phyloP scores from a whole-genome alignment of 2,113 vertebrate species.

The Anseranas semipalmata region DNA sequence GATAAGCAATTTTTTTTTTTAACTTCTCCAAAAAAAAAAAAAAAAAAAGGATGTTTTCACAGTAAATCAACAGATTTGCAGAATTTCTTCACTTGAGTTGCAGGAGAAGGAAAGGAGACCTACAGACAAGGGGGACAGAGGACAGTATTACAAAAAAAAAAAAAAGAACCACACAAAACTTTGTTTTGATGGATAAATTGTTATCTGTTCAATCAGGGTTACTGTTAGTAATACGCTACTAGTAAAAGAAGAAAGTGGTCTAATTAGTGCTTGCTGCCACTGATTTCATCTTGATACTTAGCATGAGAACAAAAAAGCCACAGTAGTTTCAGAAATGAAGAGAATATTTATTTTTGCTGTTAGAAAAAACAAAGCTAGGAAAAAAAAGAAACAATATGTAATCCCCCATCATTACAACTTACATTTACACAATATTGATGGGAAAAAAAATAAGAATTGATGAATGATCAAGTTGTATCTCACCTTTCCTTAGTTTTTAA shows the following conservation, averaged over 20 bases:
- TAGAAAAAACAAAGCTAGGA: not conserved
- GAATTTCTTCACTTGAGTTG: not conserved
- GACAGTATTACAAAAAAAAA: not conserved
- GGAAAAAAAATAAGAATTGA: not conserved
- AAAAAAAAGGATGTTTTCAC: too few species aligned
- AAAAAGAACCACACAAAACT: not conserved
- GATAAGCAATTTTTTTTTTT: too few species aligned
- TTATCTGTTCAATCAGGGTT: not conserved
- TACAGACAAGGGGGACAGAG: not conserved
- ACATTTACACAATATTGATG: not conserved
- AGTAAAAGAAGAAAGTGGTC: not conserved
- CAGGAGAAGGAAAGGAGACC: not conserved
- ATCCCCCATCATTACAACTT: not conserved
- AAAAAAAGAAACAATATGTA: not conserved
- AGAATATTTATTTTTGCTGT: not conserved
- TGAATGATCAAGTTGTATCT: not conserved
- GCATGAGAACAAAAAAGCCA: not conserved
- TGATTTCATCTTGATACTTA: not conserved
- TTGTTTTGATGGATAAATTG: not conserved
- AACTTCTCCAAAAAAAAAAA: too few species aligned
- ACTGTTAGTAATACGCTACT: not conserved
- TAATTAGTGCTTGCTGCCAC: not conserved
- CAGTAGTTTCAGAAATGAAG: not conserved
- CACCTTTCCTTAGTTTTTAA: not conserved
- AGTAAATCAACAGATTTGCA: not conserved